A percentile compares a stretch with the other conserved stretches of the same genome.
These are phyloP conservation scores for Calvadosia cruxmelitensis DNA, from an alignment of 30 jellyfish, hydroid and myxozoan species.

Conservation along the genomic window DNA sequence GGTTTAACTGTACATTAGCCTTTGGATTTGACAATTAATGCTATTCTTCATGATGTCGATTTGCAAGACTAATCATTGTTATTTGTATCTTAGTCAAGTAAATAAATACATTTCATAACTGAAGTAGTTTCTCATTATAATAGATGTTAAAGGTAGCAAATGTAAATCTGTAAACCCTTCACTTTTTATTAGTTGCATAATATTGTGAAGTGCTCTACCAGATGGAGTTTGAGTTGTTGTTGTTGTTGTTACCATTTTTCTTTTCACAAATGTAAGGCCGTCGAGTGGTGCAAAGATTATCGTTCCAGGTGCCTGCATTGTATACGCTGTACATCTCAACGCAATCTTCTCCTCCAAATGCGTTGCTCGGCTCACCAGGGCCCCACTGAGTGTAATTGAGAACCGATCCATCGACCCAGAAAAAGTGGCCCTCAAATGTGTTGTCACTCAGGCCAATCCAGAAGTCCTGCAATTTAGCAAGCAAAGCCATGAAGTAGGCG, in stretches of 20 bases:
- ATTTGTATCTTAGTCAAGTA: too few relatives aligned
- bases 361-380: constrained; percentile 76
- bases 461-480: constrained; percentile 28
- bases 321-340: constrained; percentile 65
- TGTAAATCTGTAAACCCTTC: too few relatives aligned
- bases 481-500: not conserved
- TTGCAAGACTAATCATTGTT: too few relatives aligned
- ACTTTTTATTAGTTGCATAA: too few relatives aligned
- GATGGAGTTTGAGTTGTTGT: too few relatives aligned
- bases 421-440: constrained; percentile 40
- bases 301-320: constrained; percentile 83
- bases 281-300: constrained; percentile 55
- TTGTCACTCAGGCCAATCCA: constrained; percentile 93
- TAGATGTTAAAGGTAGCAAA: too few relatives aligned
- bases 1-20: too few relatives aligned
- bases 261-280: constrained; percentile 71
- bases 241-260: constrained; percentile 69
- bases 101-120: too few relatives aligned
- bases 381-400: constrained; percentile 57
- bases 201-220: too few relatives aligned
- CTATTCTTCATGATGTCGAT: too few relatives aligned
- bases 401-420: constrained; percentile 66
- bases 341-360: constrained; percentile 95
- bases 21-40: too few relatives aligned
- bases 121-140: too few relatives aligned